phyloP scores from a whole-genome alignment of 2,888 invertebrate species.

The Hipparchia sbordonii region DNA sequence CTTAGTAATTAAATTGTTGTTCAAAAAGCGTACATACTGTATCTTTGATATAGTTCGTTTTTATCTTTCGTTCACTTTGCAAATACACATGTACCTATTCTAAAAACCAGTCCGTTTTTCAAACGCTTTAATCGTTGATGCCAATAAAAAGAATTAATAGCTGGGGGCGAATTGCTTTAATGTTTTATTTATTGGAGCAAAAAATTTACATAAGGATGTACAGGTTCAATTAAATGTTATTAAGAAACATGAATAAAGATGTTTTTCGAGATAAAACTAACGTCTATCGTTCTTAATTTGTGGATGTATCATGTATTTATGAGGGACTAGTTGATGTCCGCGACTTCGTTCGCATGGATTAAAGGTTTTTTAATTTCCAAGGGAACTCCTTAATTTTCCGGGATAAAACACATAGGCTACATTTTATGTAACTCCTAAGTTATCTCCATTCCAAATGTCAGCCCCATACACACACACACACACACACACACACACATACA shows the following conservation, averaged over 20 bases:
- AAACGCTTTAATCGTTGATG: constrained; percentile 13
- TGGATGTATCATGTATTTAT: background rate
- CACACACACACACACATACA: too few species aligned
- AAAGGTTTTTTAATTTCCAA: too few species aligned
- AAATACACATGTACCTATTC: background rate
- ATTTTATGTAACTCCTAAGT: too few species aligned
- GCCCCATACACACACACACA: too few species aligned
- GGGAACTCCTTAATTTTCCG: too few species aligned
- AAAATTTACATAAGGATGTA: constrained; percentile 11
- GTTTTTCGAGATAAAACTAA: background rate
- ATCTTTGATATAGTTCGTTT: background rate
- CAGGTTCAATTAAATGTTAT: background rate
- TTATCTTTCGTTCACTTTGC: background rate
- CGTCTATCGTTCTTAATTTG: background rate
- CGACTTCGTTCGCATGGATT: too few species aligned
- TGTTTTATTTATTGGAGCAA: constrained; percentile 4
- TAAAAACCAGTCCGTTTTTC: constrained; percentile 5
- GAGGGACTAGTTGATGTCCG: too few species aligned
- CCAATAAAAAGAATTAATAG: background rate
- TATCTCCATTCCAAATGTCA: too few species aligned
- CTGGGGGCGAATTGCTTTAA: constrained; percentile 3
- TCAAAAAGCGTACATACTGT: too few species aligned
- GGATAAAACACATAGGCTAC: too few species aligned
- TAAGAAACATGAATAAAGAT: background rate
- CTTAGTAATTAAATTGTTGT: too few species aligned